These are phyloP conservation scores for Cistogaster globosa DNA, from an alignment of 2,888 invertebrate genomes.

Conservation along the genomic window DNA sequence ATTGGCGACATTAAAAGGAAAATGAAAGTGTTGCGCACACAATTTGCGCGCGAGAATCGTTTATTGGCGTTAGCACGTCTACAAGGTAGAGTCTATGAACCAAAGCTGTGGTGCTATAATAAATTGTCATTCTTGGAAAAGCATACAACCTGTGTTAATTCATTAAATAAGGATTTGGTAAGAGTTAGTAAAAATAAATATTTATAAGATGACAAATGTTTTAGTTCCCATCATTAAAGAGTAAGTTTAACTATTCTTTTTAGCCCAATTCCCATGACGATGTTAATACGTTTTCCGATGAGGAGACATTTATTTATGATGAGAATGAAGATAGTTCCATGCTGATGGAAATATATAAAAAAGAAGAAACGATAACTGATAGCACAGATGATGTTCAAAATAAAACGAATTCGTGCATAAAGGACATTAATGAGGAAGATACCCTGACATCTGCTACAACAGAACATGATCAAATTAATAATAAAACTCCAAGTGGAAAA, in stretches of 20 bases:
- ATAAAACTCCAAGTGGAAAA: slow-evolving; percentile 1
- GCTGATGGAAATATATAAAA: slow-evolving; percentile 19
- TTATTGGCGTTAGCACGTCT: slow-evolving; percentile 7
- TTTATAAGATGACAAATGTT: no score
- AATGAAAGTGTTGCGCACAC: slow-evolving; percentile 25
- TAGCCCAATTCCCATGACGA: slow-evolving; percentile 15
- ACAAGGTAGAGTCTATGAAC: slow-evolving; percentile 21
- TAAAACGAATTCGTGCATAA: neutral
- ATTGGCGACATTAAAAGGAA: slow-evolving; percentile 24
- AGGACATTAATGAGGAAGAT: neutral
- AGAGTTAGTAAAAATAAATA: no score
- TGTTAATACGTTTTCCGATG: slow-evolving; percentile 30
- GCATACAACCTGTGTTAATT: slow-evolving; percentile 24
- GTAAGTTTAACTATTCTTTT: neutral
- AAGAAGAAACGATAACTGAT: slow-evolving; percentile 9
- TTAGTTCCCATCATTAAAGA: no score
- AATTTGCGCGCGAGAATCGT: slow-evolving; percentile 36
- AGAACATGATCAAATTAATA: neutral
- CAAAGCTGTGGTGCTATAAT: slow-evolving; percentile 35
- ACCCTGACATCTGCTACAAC: neutral
- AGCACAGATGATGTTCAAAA: neutral
- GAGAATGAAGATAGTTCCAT: slow-evolving; percentile 21
- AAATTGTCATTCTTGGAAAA: slow-evolving; percentile 25
- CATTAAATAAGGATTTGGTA: neutral
- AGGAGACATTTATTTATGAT: slow-evolving; percentile 8